Conservation (phyloP, 2,797 vertebrate genomes). For the Amphiprion clarkii region DNA sequence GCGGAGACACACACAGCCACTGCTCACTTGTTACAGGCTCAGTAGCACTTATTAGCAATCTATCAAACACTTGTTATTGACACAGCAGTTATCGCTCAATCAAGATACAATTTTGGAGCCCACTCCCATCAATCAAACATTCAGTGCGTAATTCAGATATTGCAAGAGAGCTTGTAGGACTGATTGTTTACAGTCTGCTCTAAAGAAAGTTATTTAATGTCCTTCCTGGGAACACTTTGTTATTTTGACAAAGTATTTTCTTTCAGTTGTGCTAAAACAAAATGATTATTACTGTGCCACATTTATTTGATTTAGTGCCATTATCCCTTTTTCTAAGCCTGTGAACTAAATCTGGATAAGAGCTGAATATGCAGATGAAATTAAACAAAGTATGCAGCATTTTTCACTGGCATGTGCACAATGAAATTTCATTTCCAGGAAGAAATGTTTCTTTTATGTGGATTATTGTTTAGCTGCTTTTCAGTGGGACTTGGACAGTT, state of each 20-base stretch:
- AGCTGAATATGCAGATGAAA: background rate
- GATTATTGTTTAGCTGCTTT: conserved; percentile 13
- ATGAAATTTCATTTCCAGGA: conserved; percentile 6
- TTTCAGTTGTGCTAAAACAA: background rate
- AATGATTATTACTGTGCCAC: background rate
- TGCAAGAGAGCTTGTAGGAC: conserved; percentile 3
- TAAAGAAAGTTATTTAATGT: background rate
- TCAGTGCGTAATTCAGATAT: conserved; percentile 50
- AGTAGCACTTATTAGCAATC: conserved; percentile 75
- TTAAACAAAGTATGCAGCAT: background rate
- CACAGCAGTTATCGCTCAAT: conserved; percentile 70
- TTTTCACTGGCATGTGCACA: background rate
- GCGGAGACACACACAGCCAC: conserved; percentile 43
- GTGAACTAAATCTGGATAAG: background rate
- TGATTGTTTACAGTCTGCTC: conserved; percentile 12
- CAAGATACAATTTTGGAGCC: conserved; percentile 54
- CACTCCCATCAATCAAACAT: conserved; percentile 50
- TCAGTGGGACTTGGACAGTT: conserved; percentile 1
- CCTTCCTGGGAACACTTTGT: background rate
- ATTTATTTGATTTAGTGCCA: conserved; percentile 9
- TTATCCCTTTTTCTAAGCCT: background rate
- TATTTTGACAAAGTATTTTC: background rate
- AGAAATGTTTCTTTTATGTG: background rate
- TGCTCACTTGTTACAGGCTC: conserved; percentile 79
- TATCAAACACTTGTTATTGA: conserved; percentile 81